Evolutionary conservation across 2,797 vertebrate species (phyloP).

Genomic region (Sebastes hubbsi): DNA sequence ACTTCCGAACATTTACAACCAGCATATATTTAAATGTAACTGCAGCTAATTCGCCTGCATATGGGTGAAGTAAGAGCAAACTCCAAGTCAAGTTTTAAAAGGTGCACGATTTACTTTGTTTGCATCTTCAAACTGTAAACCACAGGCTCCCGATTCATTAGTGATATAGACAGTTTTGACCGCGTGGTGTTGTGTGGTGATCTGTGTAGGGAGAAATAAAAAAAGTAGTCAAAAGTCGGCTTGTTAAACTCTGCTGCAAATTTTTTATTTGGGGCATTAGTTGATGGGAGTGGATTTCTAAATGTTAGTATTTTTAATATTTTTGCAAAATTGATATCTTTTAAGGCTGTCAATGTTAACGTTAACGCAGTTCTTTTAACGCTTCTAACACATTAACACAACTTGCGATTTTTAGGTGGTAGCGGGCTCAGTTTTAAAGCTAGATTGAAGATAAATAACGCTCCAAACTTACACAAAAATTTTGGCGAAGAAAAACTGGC

Average conservation of each 20-base stretch:
- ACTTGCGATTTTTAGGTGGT: too few relatives aligned
- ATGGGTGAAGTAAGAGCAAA: not conserved
- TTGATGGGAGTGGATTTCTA: not conserved
- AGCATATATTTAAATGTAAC: not conserved
- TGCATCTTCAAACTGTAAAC: not conserved
- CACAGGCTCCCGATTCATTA: not conserved
- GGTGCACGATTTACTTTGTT: not conserved
- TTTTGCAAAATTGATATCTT: not conserved
- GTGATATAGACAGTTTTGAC: not conserved
- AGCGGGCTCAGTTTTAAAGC: too few relatives aligned
- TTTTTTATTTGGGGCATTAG: not conserved
- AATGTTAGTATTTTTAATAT: not conserved
- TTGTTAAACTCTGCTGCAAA: not conserved
- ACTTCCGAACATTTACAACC: not conserved
- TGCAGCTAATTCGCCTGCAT: not conserved
- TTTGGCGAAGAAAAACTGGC: too few relatives aligned
- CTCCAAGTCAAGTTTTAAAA: not conserved
- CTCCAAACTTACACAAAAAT: too few relatives aligned
- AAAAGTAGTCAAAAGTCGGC: not conserved
- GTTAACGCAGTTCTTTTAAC: too few relatives aligned
- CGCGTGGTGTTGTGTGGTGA: not conserved
- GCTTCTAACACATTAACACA: too few relatives aligned
- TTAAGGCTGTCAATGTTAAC: accelerated
- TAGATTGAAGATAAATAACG: too few relatives aligned
- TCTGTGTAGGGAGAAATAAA: not conserved